Evolutionary conservation across 2,113 vertebrate species (phyloP).

Genomic region (Leucopsar rothschildi): DNA sequence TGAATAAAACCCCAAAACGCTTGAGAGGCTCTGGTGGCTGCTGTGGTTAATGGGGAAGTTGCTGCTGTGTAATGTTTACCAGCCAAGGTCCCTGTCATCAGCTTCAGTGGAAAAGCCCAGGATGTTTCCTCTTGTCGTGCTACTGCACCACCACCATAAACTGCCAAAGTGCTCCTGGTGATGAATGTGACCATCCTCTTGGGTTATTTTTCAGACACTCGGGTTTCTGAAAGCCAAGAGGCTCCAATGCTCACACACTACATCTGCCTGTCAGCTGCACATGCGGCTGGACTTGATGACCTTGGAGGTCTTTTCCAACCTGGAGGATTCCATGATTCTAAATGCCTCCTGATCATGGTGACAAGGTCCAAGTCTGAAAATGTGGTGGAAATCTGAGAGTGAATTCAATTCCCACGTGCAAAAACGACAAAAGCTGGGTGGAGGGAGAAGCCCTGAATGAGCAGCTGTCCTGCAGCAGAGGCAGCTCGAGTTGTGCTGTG

Average conservation of each 20-base stretch:
- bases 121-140: not conserved
- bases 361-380: not conserved
- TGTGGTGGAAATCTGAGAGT: not conserved
- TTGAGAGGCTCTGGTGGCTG: not conserved
- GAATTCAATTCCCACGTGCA: not conserved
- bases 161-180: not conserved
- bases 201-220: not conserved
- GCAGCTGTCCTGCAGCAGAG: not conserved
- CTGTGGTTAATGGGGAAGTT: not conserved
- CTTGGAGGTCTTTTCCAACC: not conserved
- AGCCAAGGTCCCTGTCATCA: not conserved
- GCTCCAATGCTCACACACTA: accelerated
- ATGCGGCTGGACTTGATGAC: not conserved
- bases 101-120: not conserved
- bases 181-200: not conserved
- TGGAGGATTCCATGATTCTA: not conserved
- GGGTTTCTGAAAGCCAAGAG: not conserved
- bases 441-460: not conserved
- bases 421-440: not conserved
- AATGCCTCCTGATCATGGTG: not conserved
- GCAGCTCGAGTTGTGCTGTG: accelerated
- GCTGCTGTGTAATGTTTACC: not conserved
- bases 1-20: not conserved
- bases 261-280: not conserved
- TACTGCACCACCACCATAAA: not conserved